Conservation (phyloP, 2,888 invertebrate species). For the Proisotoma minuta region DNA sequence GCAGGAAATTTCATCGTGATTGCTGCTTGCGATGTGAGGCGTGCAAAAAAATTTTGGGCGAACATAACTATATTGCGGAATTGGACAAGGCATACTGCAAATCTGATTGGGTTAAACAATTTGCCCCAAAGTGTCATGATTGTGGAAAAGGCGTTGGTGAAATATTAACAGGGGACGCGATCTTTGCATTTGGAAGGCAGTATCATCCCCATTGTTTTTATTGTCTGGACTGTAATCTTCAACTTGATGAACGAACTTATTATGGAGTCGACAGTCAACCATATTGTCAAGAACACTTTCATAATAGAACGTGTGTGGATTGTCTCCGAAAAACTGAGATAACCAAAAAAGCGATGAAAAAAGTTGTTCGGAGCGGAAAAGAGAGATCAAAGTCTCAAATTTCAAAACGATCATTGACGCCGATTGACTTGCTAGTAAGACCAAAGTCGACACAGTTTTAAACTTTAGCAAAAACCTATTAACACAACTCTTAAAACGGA, state of each 20-base stretch:
- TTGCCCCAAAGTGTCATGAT: slow-evolving; percentile 42
- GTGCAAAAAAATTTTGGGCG: slow-evolving; percentile 39
- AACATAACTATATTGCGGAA: slow-evolving; percentile 39
- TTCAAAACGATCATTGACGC: slow-evolving; percentile 36
- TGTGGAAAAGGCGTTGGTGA: slow-evolving; percentile 39
- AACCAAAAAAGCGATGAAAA: slow-evolving; percentile 27
- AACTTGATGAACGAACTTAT: slow-evolving; percentile 40
- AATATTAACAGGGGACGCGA: slow-evolving; percentile 40
- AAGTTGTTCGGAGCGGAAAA: slow-evolving; percentile 48
- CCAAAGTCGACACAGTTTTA: slow-evolving; percentile 36
- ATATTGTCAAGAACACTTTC: slow-evolving; percentile 44
- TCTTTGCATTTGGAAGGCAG: slow-evolving; percentile 38
- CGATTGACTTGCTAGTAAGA: slow-evolving; percentile 33
- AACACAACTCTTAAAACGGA: background rate
- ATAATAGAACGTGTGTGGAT: slow-evolving; percentile 41
- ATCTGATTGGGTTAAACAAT: slow-evolving; percentile 41
- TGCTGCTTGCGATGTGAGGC: slow-evolving; percentile 44
- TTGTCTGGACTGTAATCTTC: slow-evolving; percentile 42
- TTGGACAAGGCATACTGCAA: slow-evolving; percentile 43
- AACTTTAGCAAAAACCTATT: too few relatives aligned
- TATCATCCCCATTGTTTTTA: slow-evolving; percentile 45
- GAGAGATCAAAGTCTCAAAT: slow-evolving; percentile 26
- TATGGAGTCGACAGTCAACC: slow-evolving; percentile 41
- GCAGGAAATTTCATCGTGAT: slow-evolving; percentile 42
- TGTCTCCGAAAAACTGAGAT: slow-evolving; percentile 39